A percentile compares a stretch with the other conserved stretches of the same genome.
Conservation (phyloP, 2,113 vertebrate species). For the Dromaius novaehollandiae region DNA sequence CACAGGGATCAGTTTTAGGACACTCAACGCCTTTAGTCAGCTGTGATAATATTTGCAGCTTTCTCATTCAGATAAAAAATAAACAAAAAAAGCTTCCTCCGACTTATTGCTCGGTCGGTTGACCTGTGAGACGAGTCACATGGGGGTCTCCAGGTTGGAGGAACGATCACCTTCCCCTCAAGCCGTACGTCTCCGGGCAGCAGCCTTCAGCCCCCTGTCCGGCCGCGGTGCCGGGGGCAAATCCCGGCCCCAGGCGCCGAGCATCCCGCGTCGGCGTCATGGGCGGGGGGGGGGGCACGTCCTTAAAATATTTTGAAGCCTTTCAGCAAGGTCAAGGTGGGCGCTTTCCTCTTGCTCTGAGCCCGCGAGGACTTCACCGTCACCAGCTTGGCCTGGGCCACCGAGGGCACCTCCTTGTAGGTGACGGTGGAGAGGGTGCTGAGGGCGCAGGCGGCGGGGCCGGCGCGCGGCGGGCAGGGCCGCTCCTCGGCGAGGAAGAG, state of each 20-base stretch:
- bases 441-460: slow-evolving; percentile 77
- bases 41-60: background rate
- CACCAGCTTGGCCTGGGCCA: slow-evolving; percentile 91
- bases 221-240: too few relatives aligned
- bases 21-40: background rate
- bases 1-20: background rate
- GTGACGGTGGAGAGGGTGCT: slow-evolving; percentile 78
- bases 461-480: slow-evolving; percentile 57
- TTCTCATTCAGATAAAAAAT: background rate
- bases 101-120: background rate
- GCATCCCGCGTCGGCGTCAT: too few relatives aligned
- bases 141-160: background rate
- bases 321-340: slow-evolving; percentile 89
- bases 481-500: slow-evolving; percentile 77
- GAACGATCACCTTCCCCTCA: background rate
- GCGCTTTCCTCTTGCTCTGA: slow-evolving; percentile 91
- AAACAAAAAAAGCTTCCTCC: background rate
- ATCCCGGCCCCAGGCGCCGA: too few relatives aligned
- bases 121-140: fast-evolving
- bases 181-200: background rate
- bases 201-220: background rate
- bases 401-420: slow-evolving; percentile 88
- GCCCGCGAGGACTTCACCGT: slow-evolving; percentile 91
- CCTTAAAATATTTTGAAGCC: slow-evolving; percentile 94
- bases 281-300: too few relatives aligned